Base-by-base conservation (phyloP, 2,888 invertebrate species). In the Pseudanteris insignis region DNA sequence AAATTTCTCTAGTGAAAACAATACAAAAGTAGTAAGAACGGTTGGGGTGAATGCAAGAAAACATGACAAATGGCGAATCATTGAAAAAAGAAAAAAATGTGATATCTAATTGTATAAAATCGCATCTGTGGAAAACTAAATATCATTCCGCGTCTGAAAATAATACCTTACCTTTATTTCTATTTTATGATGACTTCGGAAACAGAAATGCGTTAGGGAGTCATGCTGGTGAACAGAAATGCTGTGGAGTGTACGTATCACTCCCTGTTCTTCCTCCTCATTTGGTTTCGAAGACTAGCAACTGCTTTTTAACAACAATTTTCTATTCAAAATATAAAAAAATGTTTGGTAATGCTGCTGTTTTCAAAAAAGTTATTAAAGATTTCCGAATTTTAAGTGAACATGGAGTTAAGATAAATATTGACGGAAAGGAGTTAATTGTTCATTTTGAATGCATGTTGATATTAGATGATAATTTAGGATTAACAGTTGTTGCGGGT, bases 261-360 rank as follows among this genome's bases (percentile, higher is more conserved):
- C 11, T 64, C 6, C 32, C 32, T 34, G 41, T 36, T 11, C 32
- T 65, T 10, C 65, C 65, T n/a, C 63, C 55, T 11, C 43, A 61
- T 46, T 41, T 62, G 21, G 21, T 43, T 6, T 40, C 33, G 1
- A 38, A 44, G 12, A 10, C 48, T 8, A 10, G 25, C 6, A 44
- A 51, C 15, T 46, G 55, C 30, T 60, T 65, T 37, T 18, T 57
- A 9, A 15, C 28, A 14, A 53, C 60, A 28, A 26, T 26, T 7
- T 26, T 26, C 8, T n/a, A 26, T 26, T 3, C 26, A 26, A 26
- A 26, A 26, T 26, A 36, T 47, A 21, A 60, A 18, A 7, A 30
- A 32, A 10, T 8, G 10, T 12, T 32, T 21, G 26, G 26, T 3
- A 26, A 26, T n/a, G 5, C 2, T 2, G 8, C 3, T 6, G 2